Evolutionary conservation across 2,888 invertebrate genomes (phyloP).

Genomic region (Deroplatys truncata): DNA sequence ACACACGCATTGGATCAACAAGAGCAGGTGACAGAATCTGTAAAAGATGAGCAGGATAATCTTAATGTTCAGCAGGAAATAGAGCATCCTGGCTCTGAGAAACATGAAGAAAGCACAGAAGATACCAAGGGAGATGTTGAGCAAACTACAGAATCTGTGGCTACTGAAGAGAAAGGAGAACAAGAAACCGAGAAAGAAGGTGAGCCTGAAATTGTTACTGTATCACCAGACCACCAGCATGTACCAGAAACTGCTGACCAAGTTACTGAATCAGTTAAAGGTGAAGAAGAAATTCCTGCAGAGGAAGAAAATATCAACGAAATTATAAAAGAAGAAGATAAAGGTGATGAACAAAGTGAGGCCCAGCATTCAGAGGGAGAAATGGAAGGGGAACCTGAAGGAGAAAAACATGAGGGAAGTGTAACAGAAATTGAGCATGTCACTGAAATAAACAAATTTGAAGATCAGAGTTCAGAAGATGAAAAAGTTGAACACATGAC

Average conservation of each 20-base stretch:
- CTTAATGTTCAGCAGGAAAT: neutral
- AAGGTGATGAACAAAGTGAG: slow-evolving; percentile 9
- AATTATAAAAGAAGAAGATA: neutral
- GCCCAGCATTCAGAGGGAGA: slow-evolving; percentile 22
- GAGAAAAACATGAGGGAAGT: neutral
- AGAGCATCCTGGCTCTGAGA: neutral
- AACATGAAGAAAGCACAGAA: neutral
- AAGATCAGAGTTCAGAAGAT: neutral
- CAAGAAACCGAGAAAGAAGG: neutral
- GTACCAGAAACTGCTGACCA: neutral
- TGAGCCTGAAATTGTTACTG: neutral
- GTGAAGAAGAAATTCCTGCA: neutral
- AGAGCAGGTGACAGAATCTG: neutral
- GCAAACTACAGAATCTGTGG: neutral
- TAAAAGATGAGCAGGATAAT: neutral
- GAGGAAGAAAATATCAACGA: slow-evolving; percentile 22
- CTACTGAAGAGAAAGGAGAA: neutral
- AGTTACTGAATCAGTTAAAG: neutral
- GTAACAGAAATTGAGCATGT: neutral
- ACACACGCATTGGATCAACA: neutral
- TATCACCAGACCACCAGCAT: neutral
- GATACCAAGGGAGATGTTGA: neutral
- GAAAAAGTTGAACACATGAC: neutral
- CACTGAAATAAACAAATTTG: neutral
- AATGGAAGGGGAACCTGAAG: slow-evolving; percentile 9